These are phyloP conservation scores for Galaxea fascicularis DNA, from an alignment of 92 coral and sea anemone genomes.

Conservation along the genomic window DNA sequence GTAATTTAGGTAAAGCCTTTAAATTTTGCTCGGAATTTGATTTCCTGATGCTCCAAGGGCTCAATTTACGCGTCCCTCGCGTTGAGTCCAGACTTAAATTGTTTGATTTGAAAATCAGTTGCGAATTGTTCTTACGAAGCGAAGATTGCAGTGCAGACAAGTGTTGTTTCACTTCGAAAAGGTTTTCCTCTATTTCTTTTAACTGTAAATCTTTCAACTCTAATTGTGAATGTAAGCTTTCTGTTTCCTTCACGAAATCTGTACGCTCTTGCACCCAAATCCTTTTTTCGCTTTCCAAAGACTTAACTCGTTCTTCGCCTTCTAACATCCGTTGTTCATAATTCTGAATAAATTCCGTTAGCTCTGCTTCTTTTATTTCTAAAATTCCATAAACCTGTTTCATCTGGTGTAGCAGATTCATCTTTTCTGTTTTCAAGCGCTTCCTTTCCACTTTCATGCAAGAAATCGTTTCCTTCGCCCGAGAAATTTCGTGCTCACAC, in stretches of 20 bases:
- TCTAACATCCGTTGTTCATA: constrained; percentile 93
- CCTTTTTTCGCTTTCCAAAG: constrained; percentile 72
- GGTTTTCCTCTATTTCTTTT: constrained; percentile 79
- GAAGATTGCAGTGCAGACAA: constrained; percentile 64
- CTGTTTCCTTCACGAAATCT: constrained; percentile 55
- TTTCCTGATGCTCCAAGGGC: constrained; percentile 11
- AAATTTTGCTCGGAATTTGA: constrained; percentile 33
- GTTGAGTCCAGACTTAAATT: constrained; percentile 29
- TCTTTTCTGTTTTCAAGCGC: constrained; percentile 92
- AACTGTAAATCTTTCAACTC: constrained; percentile 83
- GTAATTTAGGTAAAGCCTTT: constrained; percentile 26
- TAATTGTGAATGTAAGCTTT: constrained; percentile 70
- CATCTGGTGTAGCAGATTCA: constrained; percentile 87
- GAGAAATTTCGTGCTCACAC: constrained; percentile 91
- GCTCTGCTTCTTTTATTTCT: constrained; percentile 92
- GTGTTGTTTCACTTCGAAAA: constrained; percentile 77
- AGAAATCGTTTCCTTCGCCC: constrained; percentile 95
- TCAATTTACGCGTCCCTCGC: constrained; percentile 34
- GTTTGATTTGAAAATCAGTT: constrained; percentile 47
- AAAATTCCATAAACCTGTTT: constrained; percentile 91
- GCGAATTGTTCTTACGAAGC: constrained; percentile 59
- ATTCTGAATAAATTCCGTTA: constrained; percentile 91
- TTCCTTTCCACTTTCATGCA: constrained; percentile 93
- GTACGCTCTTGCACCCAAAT: constrained; percentile 69
- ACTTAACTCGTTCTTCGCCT: constrained; percentile 70